These are phyloP conservation scores for Aphrophora alni DNA, from an alignment of 2,888 invertebrate species.

Conservation along the genomic window DNA sequence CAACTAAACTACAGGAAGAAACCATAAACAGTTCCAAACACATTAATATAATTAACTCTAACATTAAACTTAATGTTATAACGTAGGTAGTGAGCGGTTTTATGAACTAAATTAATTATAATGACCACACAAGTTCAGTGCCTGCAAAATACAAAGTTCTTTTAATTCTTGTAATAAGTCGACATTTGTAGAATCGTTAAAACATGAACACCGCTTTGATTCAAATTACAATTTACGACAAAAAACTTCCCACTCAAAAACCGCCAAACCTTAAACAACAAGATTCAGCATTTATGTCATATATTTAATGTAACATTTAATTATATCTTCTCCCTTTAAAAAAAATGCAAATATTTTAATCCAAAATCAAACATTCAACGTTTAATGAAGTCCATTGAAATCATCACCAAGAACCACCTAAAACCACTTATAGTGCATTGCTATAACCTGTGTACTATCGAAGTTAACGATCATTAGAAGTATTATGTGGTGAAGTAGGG, in stretches of 20 bases:
- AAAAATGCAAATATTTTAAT: no score
- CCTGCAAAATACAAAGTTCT: background rate
- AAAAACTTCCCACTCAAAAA: background rate
- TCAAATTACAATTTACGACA: background rate
- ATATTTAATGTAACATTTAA: no score
- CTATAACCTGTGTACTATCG: no score
- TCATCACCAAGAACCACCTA: no score
- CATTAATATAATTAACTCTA: background rate
- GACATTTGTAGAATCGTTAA: slow-evolving; percentile 3
- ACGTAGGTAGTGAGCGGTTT: background rate
- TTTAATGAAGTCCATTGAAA: no score
- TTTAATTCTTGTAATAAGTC: background rate
- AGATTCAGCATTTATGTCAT: no score
- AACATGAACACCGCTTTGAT: background rate
- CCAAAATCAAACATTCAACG: no score
- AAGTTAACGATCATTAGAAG: no score
- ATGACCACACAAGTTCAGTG: background rate
- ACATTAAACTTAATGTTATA: background rate
- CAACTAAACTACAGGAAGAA: background rate
- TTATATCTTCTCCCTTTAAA: no score
- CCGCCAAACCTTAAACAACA: no score
- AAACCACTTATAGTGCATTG: no score
- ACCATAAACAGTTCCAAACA: background rate
- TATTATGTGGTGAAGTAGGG: no score
- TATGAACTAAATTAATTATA: slow-evolving; percentile 9